Evolutionary conservation across 2,797 vertebrate species (phyloP).

Genomic region (Epinephelus coioides): DNA sequence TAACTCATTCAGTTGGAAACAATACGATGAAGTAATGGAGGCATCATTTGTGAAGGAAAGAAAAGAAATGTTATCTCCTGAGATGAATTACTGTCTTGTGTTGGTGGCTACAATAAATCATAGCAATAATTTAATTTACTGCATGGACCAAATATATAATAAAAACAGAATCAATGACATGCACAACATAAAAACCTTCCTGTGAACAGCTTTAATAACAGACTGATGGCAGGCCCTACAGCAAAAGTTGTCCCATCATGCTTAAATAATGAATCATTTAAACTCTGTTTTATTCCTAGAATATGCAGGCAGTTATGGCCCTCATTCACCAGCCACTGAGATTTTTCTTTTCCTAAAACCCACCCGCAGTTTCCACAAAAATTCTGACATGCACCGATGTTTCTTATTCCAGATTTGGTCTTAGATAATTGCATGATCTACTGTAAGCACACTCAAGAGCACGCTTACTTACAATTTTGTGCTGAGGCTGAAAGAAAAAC

Average conservation of each 20-base stretch:
- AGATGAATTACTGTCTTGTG: background rate
- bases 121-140: no score
- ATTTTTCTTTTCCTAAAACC: no score
- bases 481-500: no score
- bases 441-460: no score
- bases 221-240: conserved; percentile 2
- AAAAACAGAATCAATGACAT: background rate
- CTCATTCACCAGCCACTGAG: no score
- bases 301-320: no score
- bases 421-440: no score
- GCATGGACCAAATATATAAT: background rate
- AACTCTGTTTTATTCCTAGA: background rate
- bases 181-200: background rate
- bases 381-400: no score
- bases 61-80: background rate
- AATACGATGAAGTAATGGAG: conserved; percentile 12
- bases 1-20: background rate
- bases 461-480: no score
- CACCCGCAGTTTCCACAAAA: no score
- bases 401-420: no score
- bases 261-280: conserved; percentile 14
- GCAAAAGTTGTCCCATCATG: conserved; percentile 7
- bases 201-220: conserved; percentile 17
- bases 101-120: no score
- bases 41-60: background rate